Conservation (phyloP, 2,113 vertebrate genomes). For the Pygoscelis antarcticus region DNA sequence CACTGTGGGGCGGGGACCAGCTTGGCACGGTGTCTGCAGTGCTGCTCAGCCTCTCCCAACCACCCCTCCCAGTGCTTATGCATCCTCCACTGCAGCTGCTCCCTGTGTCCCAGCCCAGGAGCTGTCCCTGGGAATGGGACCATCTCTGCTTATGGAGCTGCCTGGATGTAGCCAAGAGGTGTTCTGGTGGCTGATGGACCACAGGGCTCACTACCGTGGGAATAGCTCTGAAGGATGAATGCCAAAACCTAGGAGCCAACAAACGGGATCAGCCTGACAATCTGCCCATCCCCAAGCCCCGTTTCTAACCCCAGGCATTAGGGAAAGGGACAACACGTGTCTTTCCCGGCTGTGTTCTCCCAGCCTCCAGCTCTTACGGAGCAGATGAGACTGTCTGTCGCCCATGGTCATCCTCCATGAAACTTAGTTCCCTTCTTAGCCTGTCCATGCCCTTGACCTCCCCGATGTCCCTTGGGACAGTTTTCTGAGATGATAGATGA, state of each 20-base stretch:
- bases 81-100: neutral
- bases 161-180: neutral
- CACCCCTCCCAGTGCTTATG: neutral
- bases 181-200: neutral
- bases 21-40: neutral
- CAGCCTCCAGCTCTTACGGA: neutral
- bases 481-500: neutral
- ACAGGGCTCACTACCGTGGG: neutral
- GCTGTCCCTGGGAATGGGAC: neutral
- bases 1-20: neutral
- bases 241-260: neutral
- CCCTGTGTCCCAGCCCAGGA: neutral
- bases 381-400: neutral
- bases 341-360: neutral
- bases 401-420: neutral
- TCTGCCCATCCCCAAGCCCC: neutral
- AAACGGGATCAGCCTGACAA: neutral
- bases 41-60: neutral
- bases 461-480: fast-evolving
- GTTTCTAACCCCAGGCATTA: neutral
- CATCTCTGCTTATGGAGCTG: neutral
- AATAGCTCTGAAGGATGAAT: neutral
- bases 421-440: neutral
- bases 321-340: neutral
- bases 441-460: neutral